These are phyloP conservation scores for Pterocles orientalis DNA, from an alignment of 2,113 vertebrate species.

Conservation along the genomic window DNA sequence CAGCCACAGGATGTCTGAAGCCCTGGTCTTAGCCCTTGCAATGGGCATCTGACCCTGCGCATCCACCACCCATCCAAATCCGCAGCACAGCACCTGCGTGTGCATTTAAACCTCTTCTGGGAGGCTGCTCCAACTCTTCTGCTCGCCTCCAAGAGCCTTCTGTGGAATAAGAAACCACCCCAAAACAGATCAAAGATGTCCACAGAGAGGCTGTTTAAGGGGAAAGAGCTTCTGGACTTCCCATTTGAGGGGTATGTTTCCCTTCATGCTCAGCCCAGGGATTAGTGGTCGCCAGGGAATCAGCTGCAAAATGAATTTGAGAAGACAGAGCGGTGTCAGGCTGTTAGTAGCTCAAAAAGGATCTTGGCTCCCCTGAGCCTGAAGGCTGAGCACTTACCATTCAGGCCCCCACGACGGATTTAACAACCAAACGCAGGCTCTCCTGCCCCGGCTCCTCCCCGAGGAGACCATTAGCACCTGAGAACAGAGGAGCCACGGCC, in stretches of 20 bases:
- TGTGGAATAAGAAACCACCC: neutral
- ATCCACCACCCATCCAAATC: neutral
- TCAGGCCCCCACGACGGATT: neutral
- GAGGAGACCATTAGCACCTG: slow-evolving; percentile 62
- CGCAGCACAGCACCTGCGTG: fast-evolving
- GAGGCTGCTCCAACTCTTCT: neutral
- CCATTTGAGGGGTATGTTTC: slow-evolving; percentile 11
- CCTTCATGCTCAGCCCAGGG: slow-evolving; percentile 47
- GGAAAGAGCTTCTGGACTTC: slow-evolving; percentile 48
- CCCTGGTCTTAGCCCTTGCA: neutral
- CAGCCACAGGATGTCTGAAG: neutral
- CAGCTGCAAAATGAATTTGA: neutral
- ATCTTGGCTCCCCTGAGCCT: slow-evolving; percentile 45
- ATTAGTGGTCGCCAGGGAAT: slow-evolving; percentile 25
- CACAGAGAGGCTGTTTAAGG: slow-evolving; percentile 6
- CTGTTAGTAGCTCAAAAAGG: slow-evolving; percentile 39
- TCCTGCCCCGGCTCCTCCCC: neutral
- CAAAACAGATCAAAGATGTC: slow-evolving; percentile 10
- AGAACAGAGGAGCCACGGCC: neutral
- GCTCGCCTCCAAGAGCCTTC: neutral
- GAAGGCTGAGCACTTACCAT: slow-evolving; percentile 17
- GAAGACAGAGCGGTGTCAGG: slow-evolving; percentile 58
- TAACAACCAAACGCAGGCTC: neutral
- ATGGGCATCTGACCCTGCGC: neutral
- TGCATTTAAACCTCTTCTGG: neutral